Percentiles rank a stretch among this genome's conserved stretches.
Evolutionary conservation across 2,888 invertebrate species (phyloP).

Genomic region (Endotricha flammealis): DNA sequence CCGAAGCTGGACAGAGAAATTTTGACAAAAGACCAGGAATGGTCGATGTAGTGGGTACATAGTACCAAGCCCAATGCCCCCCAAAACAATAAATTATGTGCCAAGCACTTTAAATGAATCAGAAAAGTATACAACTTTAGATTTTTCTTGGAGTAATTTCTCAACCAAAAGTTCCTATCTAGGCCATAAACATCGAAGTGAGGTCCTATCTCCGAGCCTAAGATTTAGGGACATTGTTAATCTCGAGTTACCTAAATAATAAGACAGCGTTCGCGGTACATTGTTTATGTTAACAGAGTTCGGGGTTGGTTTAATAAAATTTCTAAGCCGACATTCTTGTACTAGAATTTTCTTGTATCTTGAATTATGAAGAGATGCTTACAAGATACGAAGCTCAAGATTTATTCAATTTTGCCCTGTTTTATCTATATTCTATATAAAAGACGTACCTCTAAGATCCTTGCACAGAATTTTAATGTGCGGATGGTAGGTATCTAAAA

Average conservation of each 20-base stretch:
- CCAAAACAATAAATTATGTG: too few species aligned
- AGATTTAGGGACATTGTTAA: constrained; percentile 20
- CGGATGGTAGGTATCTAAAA: too few species aligned
- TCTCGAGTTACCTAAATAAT: constrained; percentile 21
- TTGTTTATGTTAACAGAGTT: neutral
- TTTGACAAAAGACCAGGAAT: too few species aligned
- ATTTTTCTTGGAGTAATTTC: neutral
- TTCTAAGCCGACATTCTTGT: neutral
- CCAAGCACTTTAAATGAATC: too few species aligned
- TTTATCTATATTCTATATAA: too few species aligned
- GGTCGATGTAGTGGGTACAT: too few species aligned
- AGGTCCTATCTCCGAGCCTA: constrained; percentile 17
- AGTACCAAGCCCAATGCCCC: too few species aligned
- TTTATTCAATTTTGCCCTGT: too few species aligned
- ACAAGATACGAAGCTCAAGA: too few species aligned
- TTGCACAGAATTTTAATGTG: too few species aligned
- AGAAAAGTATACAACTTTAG: neutral
- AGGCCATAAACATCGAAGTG: constrained; percentile 16
- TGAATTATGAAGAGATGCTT: neutral
- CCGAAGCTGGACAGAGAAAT: too few species aligned
- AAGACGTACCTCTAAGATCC: too few species aligned
- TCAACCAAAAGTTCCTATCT: neutral
- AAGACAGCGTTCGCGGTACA: constrained; percentile 9
- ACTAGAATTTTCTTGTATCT: neutral
- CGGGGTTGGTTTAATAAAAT: neutral